Evolutionary conservation across 2,797 vertebrate genomes (phyloP).

Genomic region (Merluccius polli): DNA sequence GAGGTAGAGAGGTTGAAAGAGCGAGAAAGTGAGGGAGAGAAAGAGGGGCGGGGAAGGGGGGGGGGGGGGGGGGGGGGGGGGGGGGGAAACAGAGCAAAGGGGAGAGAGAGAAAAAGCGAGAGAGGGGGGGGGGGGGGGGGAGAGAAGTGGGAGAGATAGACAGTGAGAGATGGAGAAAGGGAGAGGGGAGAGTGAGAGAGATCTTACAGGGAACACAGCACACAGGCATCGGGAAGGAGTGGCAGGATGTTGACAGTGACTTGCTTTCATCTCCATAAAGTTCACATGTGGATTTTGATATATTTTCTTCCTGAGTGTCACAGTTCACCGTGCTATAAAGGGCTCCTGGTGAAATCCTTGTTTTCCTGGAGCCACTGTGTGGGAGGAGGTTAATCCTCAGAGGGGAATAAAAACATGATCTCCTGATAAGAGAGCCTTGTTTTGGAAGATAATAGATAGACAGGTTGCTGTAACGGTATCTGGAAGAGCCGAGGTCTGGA

Average conservation of each 20-base stretch:
- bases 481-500: neutral
- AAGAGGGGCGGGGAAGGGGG: too few relatives aligned
- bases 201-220: constrained; percentile 11
- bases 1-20: too few relatives aligned
- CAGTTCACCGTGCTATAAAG: constrained; percentile 22
- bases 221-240: constrained; percentile 17
- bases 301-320: neutral
- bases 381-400: neutral
- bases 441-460: constrained; percentile 44
- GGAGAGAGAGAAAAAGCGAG: neutral
- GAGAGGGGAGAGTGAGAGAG: neutral
- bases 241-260: constrained; percentile 6
- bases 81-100: neutral
- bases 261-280: constrained; percentile 20
- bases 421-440: constrained; percentile 34
- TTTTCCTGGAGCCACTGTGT: neutral
- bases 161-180: neutral
- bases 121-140: neutral
- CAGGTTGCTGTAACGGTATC: constrained; percentile 24
- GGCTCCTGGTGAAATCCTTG: neutral
- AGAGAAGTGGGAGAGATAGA: neutral
- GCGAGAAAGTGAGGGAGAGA: neutral
- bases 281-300: constrained; percentile 10
- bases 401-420: neutral
- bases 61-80: too few relatives aligned